Conservation (phyloP, 2,888 invertebrate genomes). For the Ochropacha duplaris region DNA sequence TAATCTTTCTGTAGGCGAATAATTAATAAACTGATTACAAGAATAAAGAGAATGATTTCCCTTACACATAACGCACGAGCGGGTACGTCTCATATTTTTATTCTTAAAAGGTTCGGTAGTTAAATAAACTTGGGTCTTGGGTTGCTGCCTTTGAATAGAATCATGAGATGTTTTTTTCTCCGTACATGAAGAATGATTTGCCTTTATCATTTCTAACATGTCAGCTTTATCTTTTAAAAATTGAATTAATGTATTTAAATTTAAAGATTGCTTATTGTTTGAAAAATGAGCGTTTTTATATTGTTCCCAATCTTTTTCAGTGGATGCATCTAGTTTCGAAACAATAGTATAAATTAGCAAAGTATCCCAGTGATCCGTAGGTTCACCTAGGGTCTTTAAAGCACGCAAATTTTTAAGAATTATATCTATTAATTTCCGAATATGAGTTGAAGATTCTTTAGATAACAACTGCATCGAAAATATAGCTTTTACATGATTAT, state of each 20-base stretch:
- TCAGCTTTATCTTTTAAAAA: conserved; percentile 1
- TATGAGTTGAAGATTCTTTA: not conserved
- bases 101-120: too few relatives aligned
- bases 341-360: conserved; percentile 12
- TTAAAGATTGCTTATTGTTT: not conserved
- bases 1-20: too few relatives aligned
- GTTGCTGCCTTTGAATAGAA: not conserved
- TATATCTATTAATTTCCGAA: conserved; percentile 11
- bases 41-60: too few relatives aligned
- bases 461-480: not conserved
- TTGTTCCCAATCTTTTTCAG: conserved; percentile 17
- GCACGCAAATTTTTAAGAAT: conserved; percentile 13
- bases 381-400: conserved; percentile 9
- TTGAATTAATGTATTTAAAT: not conserved
- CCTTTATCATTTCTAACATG: conserved; percentile 4
- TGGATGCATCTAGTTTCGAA: conserved; percentile 10
- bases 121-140: too few relatives aligned
- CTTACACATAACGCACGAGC: too few relatives aligned
- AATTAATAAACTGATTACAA: too few relatives aligned
- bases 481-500: not conserved
- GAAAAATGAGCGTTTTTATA: conserved; percentile 6
- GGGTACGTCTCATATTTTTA: too few relatives aligned
- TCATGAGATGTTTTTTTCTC: not conserved
- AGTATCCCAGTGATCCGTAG: conserved; percentile 17
- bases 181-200: too few relatives aligned